Conservation (phyloP, 1,140 invertebrate species). For the Leucophenga varia region DNA sequence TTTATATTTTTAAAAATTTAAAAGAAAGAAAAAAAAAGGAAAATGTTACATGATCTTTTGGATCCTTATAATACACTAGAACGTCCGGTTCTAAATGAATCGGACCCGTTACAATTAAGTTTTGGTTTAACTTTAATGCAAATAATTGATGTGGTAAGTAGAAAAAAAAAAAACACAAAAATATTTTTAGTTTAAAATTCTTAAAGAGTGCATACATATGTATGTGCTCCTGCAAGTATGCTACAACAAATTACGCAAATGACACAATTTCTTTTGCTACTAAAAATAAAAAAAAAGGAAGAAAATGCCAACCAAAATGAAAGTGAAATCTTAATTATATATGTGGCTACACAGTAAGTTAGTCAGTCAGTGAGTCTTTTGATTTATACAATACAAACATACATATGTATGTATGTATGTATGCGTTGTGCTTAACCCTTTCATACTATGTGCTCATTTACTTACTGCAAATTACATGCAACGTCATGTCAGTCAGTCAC, state of each 20-base stretch:
- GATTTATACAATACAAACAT: slow-evolving; percentile 45
- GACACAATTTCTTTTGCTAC: slow-evolving; percentile 39
- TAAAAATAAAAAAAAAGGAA: background rate
- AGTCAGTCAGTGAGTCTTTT: slow-evolving; percentile 16
- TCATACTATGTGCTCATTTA: slow-evolving; percentile 9
- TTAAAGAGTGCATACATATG: background rate
- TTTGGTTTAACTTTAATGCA: slow-evolving; percentile 98
- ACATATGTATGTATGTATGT: slow-evolving; percentile 23
- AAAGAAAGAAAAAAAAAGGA: no score
- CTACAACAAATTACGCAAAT: slow-evolving; percentile 21
- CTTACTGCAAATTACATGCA: slow-evolving; percentile 48
- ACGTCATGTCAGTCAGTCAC: slow-evolving; percentile 46
- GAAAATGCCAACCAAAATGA: slow-evolving; percentile 32
- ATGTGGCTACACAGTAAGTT: slow-evolving; percentile 20
- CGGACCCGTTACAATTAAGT: slow-evolving; percentile 90
- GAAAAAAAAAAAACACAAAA: slow-evolving; percentile 6
- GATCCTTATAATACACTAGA: slow-evolving; percentile 96
- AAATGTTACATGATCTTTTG: slow-evolving; percentile 88
- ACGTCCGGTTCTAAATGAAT: slow-evolving; percentile 95
- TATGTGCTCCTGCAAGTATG: slow-evolving; percentile 18
- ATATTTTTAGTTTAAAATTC: background rate
- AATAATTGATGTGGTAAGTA: slow-evolving; percentile 99
- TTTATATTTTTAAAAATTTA: no score
- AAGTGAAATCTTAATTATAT: slow-evolving; percentile 55
- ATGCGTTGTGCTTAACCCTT: background rate